These are phyloP conservation scores for Rhineura floridana DNA, from an alignment of 2,113 vertebrate genomes.

Conservation along the genomic window DNA sequence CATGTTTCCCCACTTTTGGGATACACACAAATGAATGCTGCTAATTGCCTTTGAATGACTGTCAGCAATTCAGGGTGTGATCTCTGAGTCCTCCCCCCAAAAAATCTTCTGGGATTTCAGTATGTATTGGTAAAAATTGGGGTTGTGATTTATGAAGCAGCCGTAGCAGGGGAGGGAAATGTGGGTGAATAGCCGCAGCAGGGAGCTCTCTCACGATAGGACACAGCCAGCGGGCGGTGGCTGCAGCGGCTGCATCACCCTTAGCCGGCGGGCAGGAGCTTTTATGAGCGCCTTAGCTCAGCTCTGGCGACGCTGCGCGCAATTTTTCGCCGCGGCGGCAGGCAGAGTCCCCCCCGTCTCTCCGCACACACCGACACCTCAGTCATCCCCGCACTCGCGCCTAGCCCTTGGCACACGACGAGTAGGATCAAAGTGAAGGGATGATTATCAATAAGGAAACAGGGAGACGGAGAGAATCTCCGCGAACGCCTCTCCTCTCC, in stretches of 20 bases:
- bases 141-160: too few species aligned
- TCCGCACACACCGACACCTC: not conserved
- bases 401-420: not conserved
- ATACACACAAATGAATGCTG: not conserved
- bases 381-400: not conserved
- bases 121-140: not conserved
- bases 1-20: not conserved
- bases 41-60: not conserved
- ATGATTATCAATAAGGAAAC: fast-evolving
- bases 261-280: not conserved
- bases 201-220: not conserved
- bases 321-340: not conserved
- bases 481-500: too few species aligned
- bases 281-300: not conserved
- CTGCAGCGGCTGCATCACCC: not conserved
- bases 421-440: not conserved
- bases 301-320: not conserved
- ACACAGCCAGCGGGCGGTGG: not conserved
- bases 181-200: not conserved
- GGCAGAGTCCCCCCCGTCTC: not conserved
- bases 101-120: not conserved
- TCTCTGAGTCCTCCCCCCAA: not conserved
- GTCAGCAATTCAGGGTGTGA: not conserved
- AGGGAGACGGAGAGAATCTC: not conserved
- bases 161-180: not conserved